Conservation (phyloP, 2,797 vertebrate genomes). For the Neosalanx taihuensis region DNA sequence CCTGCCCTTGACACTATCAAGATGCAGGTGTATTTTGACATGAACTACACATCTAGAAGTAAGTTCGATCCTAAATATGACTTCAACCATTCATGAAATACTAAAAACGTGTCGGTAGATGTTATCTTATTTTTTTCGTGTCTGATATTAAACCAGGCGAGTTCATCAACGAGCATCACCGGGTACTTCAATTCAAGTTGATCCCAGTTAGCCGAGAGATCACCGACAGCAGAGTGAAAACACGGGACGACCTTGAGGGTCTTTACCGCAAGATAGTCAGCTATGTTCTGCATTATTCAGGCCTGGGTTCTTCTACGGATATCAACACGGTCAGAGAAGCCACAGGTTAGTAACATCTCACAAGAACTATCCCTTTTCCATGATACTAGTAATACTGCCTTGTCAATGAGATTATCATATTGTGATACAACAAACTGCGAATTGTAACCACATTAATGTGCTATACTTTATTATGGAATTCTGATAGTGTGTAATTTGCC, state of each 20-base stretch:
- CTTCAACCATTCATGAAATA: neutral
- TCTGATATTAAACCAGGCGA: slow-evolving; percentile 67
- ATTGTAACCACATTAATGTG: no score
- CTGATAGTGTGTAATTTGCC: no score
- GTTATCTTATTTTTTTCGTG: neutral
- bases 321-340: slow-evolving; percentile 74
- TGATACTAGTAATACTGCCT: neutral
- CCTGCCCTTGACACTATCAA: slow-evolving; percentile 89
- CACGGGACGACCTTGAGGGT: slow-evolving; percentile 69
- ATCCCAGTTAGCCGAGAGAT: slow-evolving; percentile 77
- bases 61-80: slow-evolving; percentile 46
- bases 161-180: slow-evolving; percentile 78
- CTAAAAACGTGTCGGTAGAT: neutral
- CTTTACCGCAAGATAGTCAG: slow-evolving; percentile 78
- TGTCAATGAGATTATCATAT: neutral
- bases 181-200: slow-evolving; percentile 70
- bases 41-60: slow-evolving; percentile 85
- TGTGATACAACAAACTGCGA: no score
- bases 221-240: slow-evolving; percentile 70
- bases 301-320: slow-evolving; percentile 79
- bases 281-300: slow-evolving; percentile 79
- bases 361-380: neutral
- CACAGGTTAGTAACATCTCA: slow-evolving; percentile 70
- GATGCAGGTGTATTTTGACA: slow-evolving; percentile 94
- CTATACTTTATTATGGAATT: no score